Percentiles rank a stretch among this genome's conserved stretches.
phyloP scores from a whole-genome alignment of 2,888 invertebrate species.

The Neuroscelio doddi region DNA sequence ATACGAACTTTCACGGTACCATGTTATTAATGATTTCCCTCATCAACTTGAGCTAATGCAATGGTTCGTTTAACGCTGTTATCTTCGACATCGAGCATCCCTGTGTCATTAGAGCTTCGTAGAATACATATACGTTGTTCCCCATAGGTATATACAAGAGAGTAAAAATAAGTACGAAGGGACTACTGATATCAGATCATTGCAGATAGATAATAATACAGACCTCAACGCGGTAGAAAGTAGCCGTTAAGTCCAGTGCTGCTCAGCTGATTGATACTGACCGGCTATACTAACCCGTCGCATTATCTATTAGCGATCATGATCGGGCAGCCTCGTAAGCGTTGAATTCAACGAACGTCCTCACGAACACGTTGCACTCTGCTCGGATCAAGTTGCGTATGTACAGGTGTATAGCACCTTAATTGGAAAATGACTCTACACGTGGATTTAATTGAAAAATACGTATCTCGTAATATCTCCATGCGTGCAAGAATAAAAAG shows the following conservation, averaged over 20 bases:
- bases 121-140: constrained; percentile 10
- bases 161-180: constrained; percentile 10
- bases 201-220: constrained; percentile 53
- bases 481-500: too few relatives aligned
- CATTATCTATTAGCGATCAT: constrained; percentile 56
- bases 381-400: constrained; percentile 29
- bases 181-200: constrained; percentile 51
- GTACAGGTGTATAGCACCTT: constrained; percentile 31
- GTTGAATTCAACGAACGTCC: constrained; percentile 43
- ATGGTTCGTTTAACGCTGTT: constrained; percentile 5
- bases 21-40: constrained; percentile 5
- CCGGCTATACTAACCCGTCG: constrained; percentile 44
- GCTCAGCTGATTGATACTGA: constrained; percentile 48
- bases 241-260: constrained; percentile 43
- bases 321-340: constrained; percentile 48
- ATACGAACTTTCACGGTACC: not conserved
- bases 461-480: constrained; percentile 20
- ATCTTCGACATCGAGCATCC: constrained; percentile 13
- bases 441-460: constrained; percentile 25
- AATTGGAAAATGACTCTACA: constrained; percentile 23
- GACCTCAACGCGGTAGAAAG: constrained; percentile 53
- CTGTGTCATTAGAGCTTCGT: constrained; percentile 25
- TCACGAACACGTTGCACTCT: constrained; percentile 36
- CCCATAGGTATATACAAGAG: constrained; percentile 12
- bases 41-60: not conserved